Evolutionary conservation across 2,797 vertebrate species (phyloP).

Genomic region (Aldrovandia affinis): DNA sequence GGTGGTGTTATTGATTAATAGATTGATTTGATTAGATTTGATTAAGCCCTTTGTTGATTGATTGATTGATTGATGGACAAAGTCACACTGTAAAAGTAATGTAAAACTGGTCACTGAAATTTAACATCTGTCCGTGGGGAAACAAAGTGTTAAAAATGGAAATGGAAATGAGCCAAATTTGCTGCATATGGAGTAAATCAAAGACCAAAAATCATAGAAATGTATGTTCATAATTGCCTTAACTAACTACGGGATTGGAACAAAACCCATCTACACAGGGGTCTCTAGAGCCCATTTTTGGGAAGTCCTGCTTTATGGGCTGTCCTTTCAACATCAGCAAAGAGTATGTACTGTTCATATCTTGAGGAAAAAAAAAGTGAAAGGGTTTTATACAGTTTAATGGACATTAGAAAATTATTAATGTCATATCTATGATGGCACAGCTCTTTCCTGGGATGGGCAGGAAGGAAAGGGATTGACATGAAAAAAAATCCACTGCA

Average conservation of each 20-base stretch:
- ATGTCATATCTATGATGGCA: background rate
- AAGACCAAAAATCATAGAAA: background rate
- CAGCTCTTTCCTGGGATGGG: background rate
- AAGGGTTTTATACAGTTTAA: background rate
- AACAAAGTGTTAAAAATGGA: too few relatives aligned
- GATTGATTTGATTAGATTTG: background rate
- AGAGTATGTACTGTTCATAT: background rate
- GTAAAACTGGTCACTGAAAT: too few relatives aligned
- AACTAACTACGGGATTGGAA: background rate
- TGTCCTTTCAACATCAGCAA: background rate
- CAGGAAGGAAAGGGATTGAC: background rate
- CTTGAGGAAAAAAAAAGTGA: background rate
- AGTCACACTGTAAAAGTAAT: background rate
- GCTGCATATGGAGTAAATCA: background rate
- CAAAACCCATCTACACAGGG: background rate
- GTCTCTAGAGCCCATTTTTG: background rate
- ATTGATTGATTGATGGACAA: background rate
- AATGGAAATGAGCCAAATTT: too few relatives aligned
- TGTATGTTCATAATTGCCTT: background rate
- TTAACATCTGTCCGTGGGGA: too few relatives aligned
- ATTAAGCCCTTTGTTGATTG: background rate
- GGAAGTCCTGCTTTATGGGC: background rate
- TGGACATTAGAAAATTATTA: background rate
- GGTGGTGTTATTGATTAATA: background rate
- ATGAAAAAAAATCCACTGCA: background rate